Percentiles rank a stretch among this genome's conserved stretches.
Conservation (phyloP, 2,113 vertebrate genomes). For the Tympanuchus pallidicinctus region DNA sequence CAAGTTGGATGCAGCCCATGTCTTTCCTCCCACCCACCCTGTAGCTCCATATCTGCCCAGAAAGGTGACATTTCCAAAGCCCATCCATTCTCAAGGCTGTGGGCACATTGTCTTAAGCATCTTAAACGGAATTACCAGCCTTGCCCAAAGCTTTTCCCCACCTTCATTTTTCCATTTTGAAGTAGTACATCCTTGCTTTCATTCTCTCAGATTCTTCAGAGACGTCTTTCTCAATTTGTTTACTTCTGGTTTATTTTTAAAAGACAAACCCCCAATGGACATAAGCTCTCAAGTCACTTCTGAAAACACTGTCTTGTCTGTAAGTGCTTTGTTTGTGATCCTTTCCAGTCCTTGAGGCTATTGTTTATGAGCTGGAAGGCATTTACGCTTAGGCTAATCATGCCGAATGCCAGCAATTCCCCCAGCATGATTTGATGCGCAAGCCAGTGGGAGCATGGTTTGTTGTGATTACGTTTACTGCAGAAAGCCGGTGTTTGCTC, state of each 20-base stretch:
- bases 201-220: slow-evolving; percentile 1
- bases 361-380: slow-evolving; percentile 66
- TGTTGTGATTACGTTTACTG: slow-evolving; percentile 51
- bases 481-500: slow-evolving; percentile 29
- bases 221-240: slow-evolving; percentile 40
- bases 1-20: neutral
- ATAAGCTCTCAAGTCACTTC: slow-evolving; percentile 57
- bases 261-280: slow-evolving; percentile 63
- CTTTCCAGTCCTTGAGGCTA: slow-evolving; percentile 69
- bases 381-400: slow-evolving; percentile 59
- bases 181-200: neutral
- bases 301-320: slow-evolving; percentile 47
- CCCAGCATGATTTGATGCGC: slow-evolving; percentile 59
- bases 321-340: slow-evolving; percentile 72
- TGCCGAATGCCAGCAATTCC: slow-evolving; percentile 58
- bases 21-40: neutral
- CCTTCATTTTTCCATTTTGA: neutral
- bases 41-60: neutral
- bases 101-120: neutral
- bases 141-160: neutral
- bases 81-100: neutral
- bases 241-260: slow-evolving; percentile 67
- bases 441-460: slow-evolving; percentile 46
- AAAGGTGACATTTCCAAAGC: neutral
- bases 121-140: neutral